These are phyloP conservation scores for Herminia tarsipennalis DNA, from an alignment of 2,888 invertebrate genomes.

Conservation along the genomic window DNA sequence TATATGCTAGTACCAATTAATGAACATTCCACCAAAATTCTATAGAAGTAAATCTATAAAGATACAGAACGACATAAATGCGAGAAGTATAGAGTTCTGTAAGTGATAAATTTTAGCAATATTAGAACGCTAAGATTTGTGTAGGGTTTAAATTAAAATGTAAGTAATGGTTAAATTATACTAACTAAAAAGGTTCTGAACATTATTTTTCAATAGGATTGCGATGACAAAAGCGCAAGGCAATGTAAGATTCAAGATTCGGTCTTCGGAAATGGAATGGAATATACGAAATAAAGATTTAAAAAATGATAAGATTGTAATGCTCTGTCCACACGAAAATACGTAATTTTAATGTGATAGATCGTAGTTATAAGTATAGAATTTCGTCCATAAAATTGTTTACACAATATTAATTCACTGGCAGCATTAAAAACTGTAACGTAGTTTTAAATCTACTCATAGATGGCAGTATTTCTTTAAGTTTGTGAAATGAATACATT, in stretches of 20 bases:
- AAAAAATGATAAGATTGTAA: slow-evolving; percentile 33
- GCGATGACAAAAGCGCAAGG: no score
- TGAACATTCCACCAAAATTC: no score
- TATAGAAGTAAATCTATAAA: background rate
- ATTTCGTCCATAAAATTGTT: slow-evolving; percentile 14
- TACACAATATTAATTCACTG: background rate
- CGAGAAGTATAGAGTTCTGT: slow-evolving; percentile 5
- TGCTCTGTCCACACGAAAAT: slow-evolving; percentile 51
- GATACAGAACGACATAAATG: slow-evolving; percentile 6
- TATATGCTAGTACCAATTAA: no score
- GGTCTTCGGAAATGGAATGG: no score
- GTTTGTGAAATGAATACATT: no score
- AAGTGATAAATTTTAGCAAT: slow-evolving; percentile 40
- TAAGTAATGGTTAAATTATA: slow-evolving; percentile 5
- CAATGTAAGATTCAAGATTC: no score
- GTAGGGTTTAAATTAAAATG: background rate
- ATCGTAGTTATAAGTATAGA: slow-evolving; percentile 29
- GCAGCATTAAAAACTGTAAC: background rate
- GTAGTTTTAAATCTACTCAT: background rate
- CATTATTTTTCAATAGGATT: no score
- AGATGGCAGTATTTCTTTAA: slow-evolving; percentile 5
- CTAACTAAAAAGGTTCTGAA: no score
- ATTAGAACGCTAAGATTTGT: slow-evolving; percentile 19
- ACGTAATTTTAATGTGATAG: slow-evolving; percentile 57
- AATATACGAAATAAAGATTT: no score